Evolutionary conservation across 2,113 vertebrate species (phyloP).

Genomic region (Sphaerodactylus townsendi): DNA sequence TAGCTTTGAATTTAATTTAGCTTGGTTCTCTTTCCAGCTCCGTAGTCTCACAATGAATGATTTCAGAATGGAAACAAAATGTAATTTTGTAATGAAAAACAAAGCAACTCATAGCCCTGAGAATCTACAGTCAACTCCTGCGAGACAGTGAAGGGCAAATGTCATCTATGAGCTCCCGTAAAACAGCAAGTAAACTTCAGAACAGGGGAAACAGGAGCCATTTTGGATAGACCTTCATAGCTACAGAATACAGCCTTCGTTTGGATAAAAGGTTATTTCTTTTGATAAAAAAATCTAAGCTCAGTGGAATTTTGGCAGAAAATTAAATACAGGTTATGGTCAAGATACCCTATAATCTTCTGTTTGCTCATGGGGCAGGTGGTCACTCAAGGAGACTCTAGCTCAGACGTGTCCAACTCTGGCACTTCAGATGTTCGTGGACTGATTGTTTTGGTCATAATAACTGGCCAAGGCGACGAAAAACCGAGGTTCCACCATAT

Average conservation of each 20-base stretch:
- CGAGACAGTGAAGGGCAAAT: not conserved
- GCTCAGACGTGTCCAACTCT: no score
- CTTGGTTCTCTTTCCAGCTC: not conserved
- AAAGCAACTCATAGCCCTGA: not conserved
- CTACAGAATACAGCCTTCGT: not conserved
- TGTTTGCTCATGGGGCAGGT: not conserved
- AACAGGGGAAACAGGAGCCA: not conserved
- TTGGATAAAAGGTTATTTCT: not conserved
- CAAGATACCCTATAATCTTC: not conserved
- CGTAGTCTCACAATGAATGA: not conserved
- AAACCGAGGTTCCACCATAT: no score
- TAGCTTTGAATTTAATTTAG: not conserved
- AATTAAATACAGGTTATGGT: no score
- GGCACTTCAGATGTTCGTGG: no score
- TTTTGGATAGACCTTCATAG: not conserved
- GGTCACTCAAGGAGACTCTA: rapidly evolving
- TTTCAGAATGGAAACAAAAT: not conserved
- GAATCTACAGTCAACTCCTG: not conserved
- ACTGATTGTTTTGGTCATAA: no score
- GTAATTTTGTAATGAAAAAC: not conserved
- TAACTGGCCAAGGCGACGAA: no score
- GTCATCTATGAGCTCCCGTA: no score
- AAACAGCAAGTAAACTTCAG: not conserved
- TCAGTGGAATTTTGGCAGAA: not conserved
- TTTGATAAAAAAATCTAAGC: not conserved